Evolutionary conservation across 2,888 invertebrate genomes (phyloP), one percentile per base, ranked within the genome.

Genomic region (Ernsta delagoae): DNA sequence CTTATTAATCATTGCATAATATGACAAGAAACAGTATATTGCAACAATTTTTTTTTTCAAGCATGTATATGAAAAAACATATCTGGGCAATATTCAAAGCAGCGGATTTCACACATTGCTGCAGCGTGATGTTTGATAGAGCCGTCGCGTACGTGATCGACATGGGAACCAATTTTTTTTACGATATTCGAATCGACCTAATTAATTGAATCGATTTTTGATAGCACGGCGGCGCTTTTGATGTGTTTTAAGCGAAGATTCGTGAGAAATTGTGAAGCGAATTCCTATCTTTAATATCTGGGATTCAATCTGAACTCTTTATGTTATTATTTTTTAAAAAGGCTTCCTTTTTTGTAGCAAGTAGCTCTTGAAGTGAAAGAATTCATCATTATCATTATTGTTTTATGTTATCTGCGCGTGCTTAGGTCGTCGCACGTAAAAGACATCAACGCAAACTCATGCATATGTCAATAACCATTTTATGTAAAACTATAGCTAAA

Each of bases 141-240:
- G 76, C 75, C 72, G 77, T 79, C 71, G 72, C 70, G 50, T 56
- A 64, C 54, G 31, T 75, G 76, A 75, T 77, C 77, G 81, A 76
- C 79, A 78, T 80, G 78, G 74, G 79, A 80, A 78, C 67, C 5
- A 53, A 34, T 43, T 56, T 39, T 39, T 60, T 67, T 67, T 61
- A 67, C 67, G 67, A 67, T 67, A 67, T 24, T 56, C 48, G 16
- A 8, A 61, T 48, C 61, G 60, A 59, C 48, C 67, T 62, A 71
- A 70, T 71, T 69, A 70, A 70, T 73, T 69, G 66, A 70, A 66
- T 56, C 56, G 67, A 61, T 67, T 67, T 61, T 24, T 39, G 45
- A 59, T 57, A 34, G 61, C 57, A 16, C 5, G 16, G 57, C 61
- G 67, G 61, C 7, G 8, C 54, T 53, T 66, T 67, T 67, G 60